These are phyloP conservation scores for Erethizon dorsatum DNA, from an alignment of 2,797 vertebrate genomes.

Conservation along the genomic window DNA sequence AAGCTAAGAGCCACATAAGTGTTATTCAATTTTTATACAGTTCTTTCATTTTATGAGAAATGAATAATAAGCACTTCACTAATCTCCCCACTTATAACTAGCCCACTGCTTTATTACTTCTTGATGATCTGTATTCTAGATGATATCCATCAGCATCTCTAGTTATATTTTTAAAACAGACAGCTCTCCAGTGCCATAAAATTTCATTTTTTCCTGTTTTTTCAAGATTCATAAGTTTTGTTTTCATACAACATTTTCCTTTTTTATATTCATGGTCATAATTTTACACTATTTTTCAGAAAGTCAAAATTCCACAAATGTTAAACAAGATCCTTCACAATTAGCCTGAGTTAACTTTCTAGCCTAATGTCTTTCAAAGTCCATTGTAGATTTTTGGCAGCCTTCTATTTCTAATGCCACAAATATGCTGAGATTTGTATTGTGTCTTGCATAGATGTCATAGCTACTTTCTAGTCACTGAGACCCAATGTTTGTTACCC, in stretches of 20 bases:
- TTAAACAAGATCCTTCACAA: not conserved
- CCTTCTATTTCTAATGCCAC: not conserved
- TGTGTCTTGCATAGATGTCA: not conserved
- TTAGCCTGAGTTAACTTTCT: not conserved
- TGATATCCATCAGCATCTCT: not conserved
- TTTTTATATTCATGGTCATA: not conserved
- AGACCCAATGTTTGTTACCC: not conserved
- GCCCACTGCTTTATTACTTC: not conserved
- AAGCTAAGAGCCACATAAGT: not conserved
- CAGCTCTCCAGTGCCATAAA: not conserved
- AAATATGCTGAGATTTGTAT: not conserved
- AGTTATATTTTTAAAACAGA: slow-evolving; percentile 3
- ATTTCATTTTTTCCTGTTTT: not conserved
- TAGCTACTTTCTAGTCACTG: not conserved
- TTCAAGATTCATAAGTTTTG: not conserved
- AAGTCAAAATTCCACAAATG: not conserved
- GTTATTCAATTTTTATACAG: not conserved
- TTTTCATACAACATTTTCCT: not conserved
- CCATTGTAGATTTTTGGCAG: not conserved
- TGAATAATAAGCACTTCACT: not conserved
- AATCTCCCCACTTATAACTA: not conserved
- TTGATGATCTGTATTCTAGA: not conserved
- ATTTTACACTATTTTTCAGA: not conserved
- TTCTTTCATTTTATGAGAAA: not conserved
- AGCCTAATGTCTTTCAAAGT: not conserved